Evolutionary conservation across 2,797 vertebrate species (phyloP).

Genomic region (Aeoliscus strigatus): DNA sequence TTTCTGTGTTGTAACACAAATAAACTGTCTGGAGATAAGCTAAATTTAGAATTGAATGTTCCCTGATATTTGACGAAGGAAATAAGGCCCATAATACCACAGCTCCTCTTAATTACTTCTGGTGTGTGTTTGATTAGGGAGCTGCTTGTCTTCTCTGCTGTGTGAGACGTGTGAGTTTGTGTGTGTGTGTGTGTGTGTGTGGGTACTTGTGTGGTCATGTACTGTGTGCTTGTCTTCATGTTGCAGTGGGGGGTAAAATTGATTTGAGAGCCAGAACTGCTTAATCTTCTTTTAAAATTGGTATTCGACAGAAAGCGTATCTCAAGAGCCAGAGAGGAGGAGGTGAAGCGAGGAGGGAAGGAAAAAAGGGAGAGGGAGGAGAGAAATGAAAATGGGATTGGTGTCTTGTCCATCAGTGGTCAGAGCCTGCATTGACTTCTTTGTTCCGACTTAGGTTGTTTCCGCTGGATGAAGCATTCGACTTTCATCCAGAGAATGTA

Average conservation of each 20-base stretch:
- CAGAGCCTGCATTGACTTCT: slow-evolving; percentile 36
- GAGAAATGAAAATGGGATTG: slow-evolving; percentile 38
- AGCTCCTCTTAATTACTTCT: slow-evolving; percentile 43
- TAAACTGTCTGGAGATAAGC: slow-evolving; percentile 18
- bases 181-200: slow-evolving; percentile 1
- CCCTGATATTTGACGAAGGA: slow-evolving; percentile 36
- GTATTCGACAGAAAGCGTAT: slow-evolving; percentile 66
- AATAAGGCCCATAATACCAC: slow-evolving; percentile 27
- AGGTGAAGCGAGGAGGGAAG: slow-evolving; percentile 23
- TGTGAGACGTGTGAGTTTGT: slow-evolving; percentile 21
- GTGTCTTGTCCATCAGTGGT: slow-evolving; percentile 44
- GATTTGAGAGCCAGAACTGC: slow-evolving; percentile 60
- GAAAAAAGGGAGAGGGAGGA: slow-evolving; percentile 10
- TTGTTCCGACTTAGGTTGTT: slow-evolving; percentile 44
- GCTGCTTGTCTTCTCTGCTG: slow-evolving; percentile 1
- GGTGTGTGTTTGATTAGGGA: slow-evolving; percentile 42
- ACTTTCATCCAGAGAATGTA: slow-evolving; percentile 16
- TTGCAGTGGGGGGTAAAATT: slow-evolving; percentile 54
- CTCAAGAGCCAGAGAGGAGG: slow-evolving; percentile 44
- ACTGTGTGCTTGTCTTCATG: slow-evolving; percentile 31
- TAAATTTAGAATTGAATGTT: slow-evolving; percentile 39
- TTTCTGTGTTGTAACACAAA: slow-evolving; percentile 24
- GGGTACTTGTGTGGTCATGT: not conserved
- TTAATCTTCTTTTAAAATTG: slow-evolving; percentile 67
- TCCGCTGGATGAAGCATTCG: slow-evolving; percentile 29